Conservation (phyloP, 2,888 invertebrate species). For the Zelleria hepariella region DNA sequence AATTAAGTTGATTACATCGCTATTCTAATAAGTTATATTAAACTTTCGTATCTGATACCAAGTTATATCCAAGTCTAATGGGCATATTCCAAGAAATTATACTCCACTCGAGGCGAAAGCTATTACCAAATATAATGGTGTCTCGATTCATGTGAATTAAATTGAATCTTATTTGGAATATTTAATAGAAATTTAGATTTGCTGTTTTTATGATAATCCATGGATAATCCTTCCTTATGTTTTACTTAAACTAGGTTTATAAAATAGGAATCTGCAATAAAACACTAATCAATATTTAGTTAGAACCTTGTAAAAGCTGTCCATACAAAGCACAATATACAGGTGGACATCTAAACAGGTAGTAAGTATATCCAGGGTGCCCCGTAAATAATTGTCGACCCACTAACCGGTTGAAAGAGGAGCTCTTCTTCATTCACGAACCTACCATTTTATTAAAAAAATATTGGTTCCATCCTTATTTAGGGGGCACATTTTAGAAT, state of each 20-base stretch:
- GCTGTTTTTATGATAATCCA: slow-evolving; percentile 24
- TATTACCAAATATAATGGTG: background rate
- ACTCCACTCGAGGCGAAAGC: background rate
- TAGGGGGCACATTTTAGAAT: no score
- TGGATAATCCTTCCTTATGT: slow-evolving; percentile 18
- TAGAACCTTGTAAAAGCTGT: background rate
- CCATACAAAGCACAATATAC: background rate
- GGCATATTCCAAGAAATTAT: background rate
- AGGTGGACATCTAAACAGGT: background rate
- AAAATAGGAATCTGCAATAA: slow-evolving; percentile 71
- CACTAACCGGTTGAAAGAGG: no score
- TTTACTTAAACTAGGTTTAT: slow-evolving; percentile 58
- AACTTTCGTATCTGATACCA: background rate
- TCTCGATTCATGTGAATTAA: background rate
- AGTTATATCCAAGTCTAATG: background rate
- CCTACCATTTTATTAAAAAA: no score
- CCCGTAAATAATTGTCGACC: no score
- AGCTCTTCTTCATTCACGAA: no score
- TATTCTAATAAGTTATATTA: background rate
- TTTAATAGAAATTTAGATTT: background rate
- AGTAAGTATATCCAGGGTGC: no score
- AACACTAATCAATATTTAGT: slow-evolving; percentile 19
- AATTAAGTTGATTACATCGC: background rate
- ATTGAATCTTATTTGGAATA: background rate
- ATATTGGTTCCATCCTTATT: no score